Base-by-base conservation (phyloP, 2,113 vertebrate genomes). In the Probosciger aterrimus region DNA sequence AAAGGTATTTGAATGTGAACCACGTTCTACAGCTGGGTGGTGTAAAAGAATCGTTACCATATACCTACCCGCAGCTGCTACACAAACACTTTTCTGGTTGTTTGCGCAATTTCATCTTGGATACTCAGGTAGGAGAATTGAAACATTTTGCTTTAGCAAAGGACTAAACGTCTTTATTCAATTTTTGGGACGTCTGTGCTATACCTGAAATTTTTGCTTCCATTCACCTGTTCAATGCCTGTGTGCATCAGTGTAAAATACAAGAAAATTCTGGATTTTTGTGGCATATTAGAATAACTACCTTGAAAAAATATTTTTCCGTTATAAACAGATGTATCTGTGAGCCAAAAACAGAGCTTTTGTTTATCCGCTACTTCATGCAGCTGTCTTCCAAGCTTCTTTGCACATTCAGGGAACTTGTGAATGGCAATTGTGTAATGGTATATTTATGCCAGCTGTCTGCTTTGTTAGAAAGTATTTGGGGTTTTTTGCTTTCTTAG, bases 21-120 rank as follows among this genome's bases (percentile, higher is more conserved):
- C 98, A 98, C 57, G 98, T 99, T 74, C 97, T 99, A 14, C 98
- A 99, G 96, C 95, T 99, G 30, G 99, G 99, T 14, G 99, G 99
- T 59, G 98, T 99, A 12, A 99, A 99, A 50, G 98, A 98, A 93
- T 98, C 98, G 0, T 93, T 99, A 43, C 98, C 98, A 3, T 99
- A 98, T 93, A 96, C 98, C 87, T 99, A 99, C 90, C 98, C 98
- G 4, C 98, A 99, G 23, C 59, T 99, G 59, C 97, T 98, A 47
- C 98, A 99, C 95, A 98, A 98, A 91, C 98, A 99, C 96, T 99
- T 99, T 84, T 98, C 98, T 9, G 99, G 99, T 78, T 99, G 99
- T 92, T 97, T 99, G 64, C 98, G 98, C 77, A 99, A 99, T 97
- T 93, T 99, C 60, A 37, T 98, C 13, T 86, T 99, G 90, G 99